Evolutionary conservation across 30 jellyfish, hydroid and myxozoan species (phyloP).

Genomic region (Aurelia sp.): DNA sequence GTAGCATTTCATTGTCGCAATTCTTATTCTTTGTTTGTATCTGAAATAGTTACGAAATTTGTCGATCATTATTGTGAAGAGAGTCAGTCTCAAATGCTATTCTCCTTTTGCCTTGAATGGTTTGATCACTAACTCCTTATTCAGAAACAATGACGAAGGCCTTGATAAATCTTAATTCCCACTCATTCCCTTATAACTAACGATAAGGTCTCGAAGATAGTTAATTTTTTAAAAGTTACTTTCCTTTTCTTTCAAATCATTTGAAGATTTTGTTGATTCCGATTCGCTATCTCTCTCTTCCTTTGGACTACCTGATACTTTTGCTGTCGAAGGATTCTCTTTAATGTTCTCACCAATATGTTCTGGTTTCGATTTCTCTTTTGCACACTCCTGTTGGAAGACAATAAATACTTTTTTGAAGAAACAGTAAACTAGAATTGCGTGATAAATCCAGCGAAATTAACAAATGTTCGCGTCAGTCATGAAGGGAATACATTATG

Average conservation of each 20-base stretch:
- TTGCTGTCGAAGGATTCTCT: neutral
- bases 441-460: neutral
- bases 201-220: neutral
- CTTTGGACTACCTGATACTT: too few relatives aligned
- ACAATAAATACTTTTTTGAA: neutral
- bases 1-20: too few relatives aligned
- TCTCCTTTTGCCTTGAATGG: too few relatives aligned
- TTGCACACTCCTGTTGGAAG: slow-evolving; percentile 43
- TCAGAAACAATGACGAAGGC: neutral
- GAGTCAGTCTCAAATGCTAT: too few relatives aligned
- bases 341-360: neutral
- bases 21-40: too few relatives aligned
- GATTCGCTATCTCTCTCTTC: slow-evolving; percentile 19
- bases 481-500: too few relatives aligned
- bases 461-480: neutral
- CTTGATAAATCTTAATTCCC: neutral
- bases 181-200: neutral
- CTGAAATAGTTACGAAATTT: too few relatives aligned
- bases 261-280: neutral
- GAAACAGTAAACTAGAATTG: neutral
- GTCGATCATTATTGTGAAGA: too few relatives aligned
- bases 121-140: too few relatives aligned
- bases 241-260: slow-evolving; percentile 2
- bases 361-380: slow-evolving; percentile 3
- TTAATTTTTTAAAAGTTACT: slow-evolving; percentile 27